A percentile compares a stretch with the other conserved stretches of the same genome.
These are phyloP conservation scores for Tetragonula carbonaria DNA, from an alignment of 2,888 invertebrate genomes.

Conservation along the genomic window DNA sequence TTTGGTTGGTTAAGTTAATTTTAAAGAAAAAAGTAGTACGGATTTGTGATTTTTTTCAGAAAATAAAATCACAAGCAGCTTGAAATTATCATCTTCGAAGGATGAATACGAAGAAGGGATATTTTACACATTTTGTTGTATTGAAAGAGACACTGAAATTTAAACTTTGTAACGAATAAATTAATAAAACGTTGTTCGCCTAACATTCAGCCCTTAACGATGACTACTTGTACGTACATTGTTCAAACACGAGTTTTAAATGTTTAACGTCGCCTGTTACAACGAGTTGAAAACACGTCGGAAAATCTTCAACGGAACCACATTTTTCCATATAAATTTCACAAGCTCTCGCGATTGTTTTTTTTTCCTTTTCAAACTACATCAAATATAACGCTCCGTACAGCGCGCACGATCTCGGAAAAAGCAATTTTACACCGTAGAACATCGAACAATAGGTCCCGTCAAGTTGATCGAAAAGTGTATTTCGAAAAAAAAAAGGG, in stretches of 20 bases:
- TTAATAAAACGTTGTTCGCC: background rate
- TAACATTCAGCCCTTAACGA: background rate
- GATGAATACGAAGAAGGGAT: too few species aligned
- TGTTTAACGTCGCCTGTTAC: too few species aligned
- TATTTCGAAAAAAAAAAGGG: background rate
- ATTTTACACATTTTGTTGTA: too few species aligned
- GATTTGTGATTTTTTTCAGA: too few species aligned
- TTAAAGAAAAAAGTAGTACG: too few species aligned
- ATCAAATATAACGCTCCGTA: background rate
- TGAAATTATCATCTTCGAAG: too few species aligned
- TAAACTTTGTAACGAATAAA: background rate
- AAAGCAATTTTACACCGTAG: background rate
- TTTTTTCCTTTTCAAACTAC: background rate
- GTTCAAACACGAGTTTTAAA: background rate
- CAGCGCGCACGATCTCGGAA: background rate
- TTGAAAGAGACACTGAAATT: background rate
- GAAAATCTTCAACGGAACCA: background rate
- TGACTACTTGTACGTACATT: background rate
- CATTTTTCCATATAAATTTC: background rate
- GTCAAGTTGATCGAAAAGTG: conserved; percentile 4
- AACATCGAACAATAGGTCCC: background rate
- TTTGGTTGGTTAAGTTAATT: too few species aligned
- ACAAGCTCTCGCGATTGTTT: background rate
- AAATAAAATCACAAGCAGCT: too few species aligned
- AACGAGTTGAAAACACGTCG: background rate